phyloP scores from a whole-genome alignment of 2,113 vertebrate species.

The Grantiella picta region DNA sequence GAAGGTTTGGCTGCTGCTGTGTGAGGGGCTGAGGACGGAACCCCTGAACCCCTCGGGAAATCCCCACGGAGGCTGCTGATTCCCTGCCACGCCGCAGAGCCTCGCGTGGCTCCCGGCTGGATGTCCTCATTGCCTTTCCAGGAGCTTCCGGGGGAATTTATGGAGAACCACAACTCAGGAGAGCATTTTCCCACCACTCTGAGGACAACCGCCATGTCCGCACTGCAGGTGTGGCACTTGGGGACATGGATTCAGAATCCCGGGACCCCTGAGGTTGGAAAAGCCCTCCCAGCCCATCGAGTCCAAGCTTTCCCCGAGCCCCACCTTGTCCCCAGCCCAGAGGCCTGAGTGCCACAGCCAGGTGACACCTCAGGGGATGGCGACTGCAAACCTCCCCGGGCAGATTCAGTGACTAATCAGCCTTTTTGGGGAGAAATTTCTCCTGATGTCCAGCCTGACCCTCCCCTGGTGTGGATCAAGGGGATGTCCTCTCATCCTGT shows the following conservation, averaged over 20 bases:
- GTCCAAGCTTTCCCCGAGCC: background rate
- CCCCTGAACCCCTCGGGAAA: background rate
- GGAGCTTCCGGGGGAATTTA: background rate
- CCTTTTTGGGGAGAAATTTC: background rate
- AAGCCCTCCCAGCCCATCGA: background rate
- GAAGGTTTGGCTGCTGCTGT: background rate
- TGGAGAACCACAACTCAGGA: accelerated
- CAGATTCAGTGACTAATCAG: background rate
- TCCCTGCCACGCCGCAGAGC: background rate
- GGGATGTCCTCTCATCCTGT: accelerated
- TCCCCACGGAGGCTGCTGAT: accelerated
- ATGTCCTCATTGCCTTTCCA: accelerated
- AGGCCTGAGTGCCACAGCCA: background rate
- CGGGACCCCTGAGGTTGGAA: background rate
- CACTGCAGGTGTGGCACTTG: background rate
- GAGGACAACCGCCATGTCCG: accelerated
- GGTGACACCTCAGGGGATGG: background rate
- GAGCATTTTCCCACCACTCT: accelerated
- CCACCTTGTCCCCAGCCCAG: background rate
- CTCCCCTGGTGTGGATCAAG: background rate
- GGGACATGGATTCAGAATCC: background rate
- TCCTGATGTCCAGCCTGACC: background rate
- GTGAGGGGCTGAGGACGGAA: accelerated
- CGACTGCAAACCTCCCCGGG: background rate
- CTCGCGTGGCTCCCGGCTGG: accelerated